These are phyloP conservation scores for Esox masquinongy DNA, from an alignment of 2,797 vertebrate species.

Conservation along the genomic window DNA sequence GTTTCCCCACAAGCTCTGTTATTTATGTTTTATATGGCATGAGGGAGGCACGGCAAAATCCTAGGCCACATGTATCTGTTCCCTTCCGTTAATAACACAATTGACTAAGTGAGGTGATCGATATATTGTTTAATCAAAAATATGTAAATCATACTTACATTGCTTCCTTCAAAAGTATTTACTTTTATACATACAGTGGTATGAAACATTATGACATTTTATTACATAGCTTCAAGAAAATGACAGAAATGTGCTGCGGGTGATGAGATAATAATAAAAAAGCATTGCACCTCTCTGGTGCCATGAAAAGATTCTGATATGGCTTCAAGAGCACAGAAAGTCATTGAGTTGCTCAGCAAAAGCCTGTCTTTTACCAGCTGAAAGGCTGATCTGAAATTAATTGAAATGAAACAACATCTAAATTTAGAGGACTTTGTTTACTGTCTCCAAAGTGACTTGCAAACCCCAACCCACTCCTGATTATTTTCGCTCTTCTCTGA, in stretches of 20 bases:
- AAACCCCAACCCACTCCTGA: constrained; percentile 36
- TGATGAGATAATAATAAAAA: not conserved
- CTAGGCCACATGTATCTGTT: not conserved
- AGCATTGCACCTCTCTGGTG: too few species aligned
- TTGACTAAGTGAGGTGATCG: not conserved
- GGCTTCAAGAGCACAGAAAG: not conserved
- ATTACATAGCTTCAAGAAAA: not conserved
- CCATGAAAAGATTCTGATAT: too few species aligned
- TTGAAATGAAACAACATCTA: not conserved
- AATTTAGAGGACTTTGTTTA: not conserved
- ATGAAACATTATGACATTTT: not conserved
- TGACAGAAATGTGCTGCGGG: not conserved
- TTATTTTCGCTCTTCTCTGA: constrained; percentile 16
- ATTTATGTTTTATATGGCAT: too few species aligned
- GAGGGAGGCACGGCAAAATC: not conserved
- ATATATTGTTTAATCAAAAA: not conserved
- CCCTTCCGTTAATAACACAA: not conserved
- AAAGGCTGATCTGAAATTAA: not conserved
- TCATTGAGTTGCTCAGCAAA: not conserved
- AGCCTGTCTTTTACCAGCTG: not conserved
- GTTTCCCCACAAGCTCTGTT: too few species aligned
- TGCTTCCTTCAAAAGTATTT: not conserved
- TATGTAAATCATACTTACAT: not conserved
- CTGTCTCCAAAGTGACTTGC: constrained; percentile 53
- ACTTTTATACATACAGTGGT: not conserved